Evolutionary conservation across 1,140 invertebrate species (phyloP), one percentile per base, ranked within the genome.

Genomic region (Megalonaias nervosa): DNA sequence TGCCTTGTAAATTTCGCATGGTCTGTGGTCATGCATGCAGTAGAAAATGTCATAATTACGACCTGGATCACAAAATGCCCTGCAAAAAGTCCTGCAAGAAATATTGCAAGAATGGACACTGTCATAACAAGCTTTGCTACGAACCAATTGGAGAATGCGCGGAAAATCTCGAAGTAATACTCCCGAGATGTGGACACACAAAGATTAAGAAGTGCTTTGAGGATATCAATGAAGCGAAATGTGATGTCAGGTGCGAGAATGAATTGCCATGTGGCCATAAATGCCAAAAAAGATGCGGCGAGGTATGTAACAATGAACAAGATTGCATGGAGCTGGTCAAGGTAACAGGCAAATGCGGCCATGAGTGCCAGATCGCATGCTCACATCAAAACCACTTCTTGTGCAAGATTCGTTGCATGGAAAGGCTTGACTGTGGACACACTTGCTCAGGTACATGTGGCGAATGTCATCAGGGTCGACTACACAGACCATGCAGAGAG

Each of bases 391-490:
- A 58, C 5, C 48, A 64, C 23, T 48, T 62, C 15, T 31, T 59
- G 26, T 80, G 76, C 31, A 71, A 60, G 31, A 19, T 66, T n/a
- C 56, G 60, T 38, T 77, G 55, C 16, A 55, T 12, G 17, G 17
- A 74, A 64, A 57, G 38, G 31, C 60, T 81, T 12, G 56, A 58
- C 19, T 84, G 82, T 75, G 82, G 77, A 4, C 80, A 84, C 69
- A n/a, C 23, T 4, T 84, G 82, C 68, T 74, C 38, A 16, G 82
- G 82, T 17, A 77, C 59, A 3, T 84, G 82, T 78, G 59, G 26
- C 19, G 23, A 64, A 83, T 95, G 94, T 84, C 85, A 80, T 14
- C 92, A 93, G 82, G 93, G 93, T n/a, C 90, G 93, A 16, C 87
- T 95, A 67, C 94, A 95, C 88, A 19, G 75, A 17, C 65, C 79